Conservation (phyloP, 92 coral and sea anemone genomes). For the Zoanthus solanderi region DNA sequence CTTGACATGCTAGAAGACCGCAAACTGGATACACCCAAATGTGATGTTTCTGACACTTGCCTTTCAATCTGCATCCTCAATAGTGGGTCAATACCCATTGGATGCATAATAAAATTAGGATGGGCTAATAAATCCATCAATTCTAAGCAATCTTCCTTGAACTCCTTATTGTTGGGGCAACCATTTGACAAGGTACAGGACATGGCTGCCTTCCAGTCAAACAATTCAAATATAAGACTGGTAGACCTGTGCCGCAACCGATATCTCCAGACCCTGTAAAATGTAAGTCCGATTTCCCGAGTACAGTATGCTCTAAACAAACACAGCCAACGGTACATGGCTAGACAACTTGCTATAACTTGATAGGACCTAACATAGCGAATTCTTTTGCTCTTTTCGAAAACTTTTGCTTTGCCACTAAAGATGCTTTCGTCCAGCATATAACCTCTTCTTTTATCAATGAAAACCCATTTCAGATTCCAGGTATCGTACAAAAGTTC, state of each 20-base stretch:
- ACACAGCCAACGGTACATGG: constrained; percentile 92
- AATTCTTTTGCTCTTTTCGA: constrained; percentile 64
- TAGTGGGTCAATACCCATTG: constrained; percentile 74
- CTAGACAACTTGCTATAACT: constrained; percentile 91
- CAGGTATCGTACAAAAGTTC: constrained; percentile 94
- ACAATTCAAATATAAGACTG: constrained; percentile 86
- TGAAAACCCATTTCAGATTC: constrained; percentile 91
- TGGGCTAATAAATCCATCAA: constrained; percentile 83
- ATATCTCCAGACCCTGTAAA: constrained; percentile 95
- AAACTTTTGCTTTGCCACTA: constrained; percentile 65
- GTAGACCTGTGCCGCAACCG: constrained; percentile 86
- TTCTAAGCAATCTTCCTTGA: constrained; percentile 85
- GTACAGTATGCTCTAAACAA: constrained; percentile 77
- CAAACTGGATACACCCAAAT: constrained; percentile 62
- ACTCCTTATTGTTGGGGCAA: constrained; percentile 73
- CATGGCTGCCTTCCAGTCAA: constrained; percentile 99
- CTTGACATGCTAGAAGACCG: constrained; percentile 53
- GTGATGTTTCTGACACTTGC: constrained; percentile 70
- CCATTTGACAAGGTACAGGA: constrained; percentile 89
- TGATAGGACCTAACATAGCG: constrained; percentile 92
- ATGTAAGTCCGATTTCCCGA: constrained; percentile 88
- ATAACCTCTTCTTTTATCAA: constrained; percentile 91
- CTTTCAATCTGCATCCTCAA: constrained; percentile 55
- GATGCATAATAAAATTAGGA: constrained; percentile 94
- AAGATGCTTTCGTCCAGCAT: constrained; percentile 86